Conservation (phyloP, 35 echinoderm and acorn worm species). For the Lytechinus pictus region DNA sequence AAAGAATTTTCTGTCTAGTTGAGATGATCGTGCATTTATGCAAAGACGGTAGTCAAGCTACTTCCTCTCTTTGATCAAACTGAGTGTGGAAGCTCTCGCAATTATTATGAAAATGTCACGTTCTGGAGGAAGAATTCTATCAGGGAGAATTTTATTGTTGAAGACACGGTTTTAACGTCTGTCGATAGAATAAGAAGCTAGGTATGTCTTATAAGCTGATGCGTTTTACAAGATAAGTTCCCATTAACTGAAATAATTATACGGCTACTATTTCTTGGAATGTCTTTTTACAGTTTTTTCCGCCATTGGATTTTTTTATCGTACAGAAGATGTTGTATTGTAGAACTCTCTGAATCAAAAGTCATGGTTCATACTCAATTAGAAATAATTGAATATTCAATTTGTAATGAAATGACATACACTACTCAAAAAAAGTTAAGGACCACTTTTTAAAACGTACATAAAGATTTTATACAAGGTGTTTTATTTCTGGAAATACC, state of each 20-base stretch:
- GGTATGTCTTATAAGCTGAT: not conserved
- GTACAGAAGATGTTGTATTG: too few species aligned
- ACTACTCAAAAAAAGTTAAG: too few species aligned
- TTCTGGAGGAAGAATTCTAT: not conserved
- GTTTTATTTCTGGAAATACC: too few species aligned
- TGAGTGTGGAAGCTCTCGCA: not conserved
- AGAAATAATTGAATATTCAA: too few species aligned
- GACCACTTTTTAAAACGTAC: too few species aligned
- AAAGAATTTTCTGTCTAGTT: not conserved
- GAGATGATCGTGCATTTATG: not conserved
- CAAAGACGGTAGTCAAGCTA: not conserved
- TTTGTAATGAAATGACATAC: too few species aligned
- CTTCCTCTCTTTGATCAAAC: not conserved
- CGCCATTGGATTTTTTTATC: too few species aligned
- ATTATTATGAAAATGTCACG: conserved; percentile 33
- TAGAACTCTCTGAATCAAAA: too few species aligned
- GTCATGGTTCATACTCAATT: too few species aligned
- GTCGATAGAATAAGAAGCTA: not conserved
- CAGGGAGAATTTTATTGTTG: not conserved
- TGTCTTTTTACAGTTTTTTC: not conserved
- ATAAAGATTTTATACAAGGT: too few species aligned
- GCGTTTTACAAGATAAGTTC: not conserved
- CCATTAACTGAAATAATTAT: not conserved
- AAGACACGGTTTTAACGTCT: conserved; percentile 18
- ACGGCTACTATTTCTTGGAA: not conserved